Evolutionary conservation across 2,888 invertebrate species (phyloP), one percentile per base, ranked within the genome.

Genomic region (Ernsta delagoae): DNA sequence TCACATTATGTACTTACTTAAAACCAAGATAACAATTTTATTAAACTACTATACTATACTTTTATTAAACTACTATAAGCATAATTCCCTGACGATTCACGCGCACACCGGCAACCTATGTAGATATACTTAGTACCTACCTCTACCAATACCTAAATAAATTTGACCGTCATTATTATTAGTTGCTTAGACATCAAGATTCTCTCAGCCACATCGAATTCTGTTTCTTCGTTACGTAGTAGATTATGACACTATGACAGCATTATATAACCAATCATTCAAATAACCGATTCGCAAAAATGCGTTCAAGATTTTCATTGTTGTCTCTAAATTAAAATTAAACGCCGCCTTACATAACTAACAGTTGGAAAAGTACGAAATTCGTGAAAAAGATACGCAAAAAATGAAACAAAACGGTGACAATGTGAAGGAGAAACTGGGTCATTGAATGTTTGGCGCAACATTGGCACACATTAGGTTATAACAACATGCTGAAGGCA

Each of bases 401-500:
- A 75, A 74, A 73, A 72, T 72, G 76, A 77, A 79, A 76, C 77
- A 78, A 76, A 78, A 75, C 72, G 72, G 75, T 75, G 73, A 73
- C 74, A 73, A 77, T 78, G 75, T 73, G 75, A 79, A 80, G 78
- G 77, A 77, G 76, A 83, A 83, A 82, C 79, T 82, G 75, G 83
- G 83, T 81, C 82, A 83, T 81, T 80, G 82, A 83, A 81, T 83
- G 79, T 84, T 77, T 82, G 78, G 78, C 78, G 81, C 79, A 84
- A 80, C 80, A 83, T 84, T 83, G 82, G 80, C 80, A 82, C 79
- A 85, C 84, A 86, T 86, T 85, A 77, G 83, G 79, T 81, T 83
- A 80, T 79, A 82, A 84, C 82, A 85, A 84, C 82, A 81, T 72
- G 70, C 75, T 78, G 84, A 85, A 88, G 87, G 88, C 80, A 82